phyloP scores from a whole-genome alignment of 2,113 vertebrate genomes.

The Heloderma charlesbogerti region DNA sequence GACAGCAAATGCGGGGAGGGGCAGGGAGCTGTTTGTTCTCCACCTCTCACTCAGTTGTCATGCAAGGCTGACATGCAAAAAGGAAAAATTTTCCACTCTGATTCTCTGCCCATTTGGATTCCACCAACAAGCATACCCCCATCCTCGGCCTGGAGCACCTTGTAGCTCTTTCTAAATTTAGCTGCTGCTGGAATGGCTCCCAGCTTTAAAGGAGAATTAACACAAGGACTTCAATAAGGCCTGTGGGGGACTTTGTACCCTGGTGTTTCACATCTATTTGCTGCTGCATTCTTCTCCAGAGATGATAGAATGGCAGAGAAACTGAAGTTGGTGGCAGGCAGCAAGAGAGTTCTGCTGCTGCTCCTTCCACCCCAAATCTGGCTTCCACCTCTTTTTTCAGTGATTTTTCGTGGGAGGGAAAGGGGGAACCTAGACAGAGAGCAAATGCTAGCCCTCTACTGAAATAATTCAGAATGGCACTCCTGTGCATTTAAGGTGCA shows the following conservation, averaged over 20 bases:
- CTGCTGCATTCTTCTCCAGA: not conserved
- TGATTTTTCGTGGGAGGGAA: not conserved
- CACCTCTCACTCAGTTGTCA: not conserved
- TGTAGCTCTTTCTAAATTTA: constrained; percentile 31
- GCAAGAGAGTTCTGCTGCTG: not conserved
- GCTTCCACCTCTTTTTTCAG: not conserved
- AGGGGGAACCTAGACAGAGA: not conserved
- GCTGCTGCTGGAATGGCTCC: constrained; percentile 15
- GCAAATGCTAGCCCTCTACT: not conserved
- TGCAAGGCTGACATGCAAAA: not conserved
- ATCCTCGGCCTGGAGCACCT: not conserved
- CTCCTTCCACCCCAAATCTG: not conserved
- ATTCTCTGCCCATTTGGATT: constrained; percentile 14
- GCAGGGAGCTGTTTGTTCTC: not conserved
- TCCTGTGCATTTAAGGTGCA: not conserved
- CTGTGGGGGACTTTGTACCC: not conserved
- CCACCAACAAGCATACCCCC: not conserved
- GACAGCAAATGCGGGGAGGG: not conserved
- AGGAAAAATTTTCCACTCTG: not conserved
- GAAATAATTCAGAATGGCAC: constrained; percentile 3
- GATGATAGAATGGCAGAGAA: not conserved
- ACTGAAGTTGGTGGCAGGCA: not conserved
- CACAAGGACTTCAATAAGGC: constrained; percentile 5
- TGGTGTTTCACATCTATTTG: not conserved
- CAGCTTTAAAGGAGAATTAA: constrained; percentile 22